A percentile compares a stretch with the other conserved stretches of the same genome.
These are phyloP conservation scores for Druceiella hillmani DNA, from an alignment of 2,888 invertebrate species.

Conservation along the genomic window DNA sequence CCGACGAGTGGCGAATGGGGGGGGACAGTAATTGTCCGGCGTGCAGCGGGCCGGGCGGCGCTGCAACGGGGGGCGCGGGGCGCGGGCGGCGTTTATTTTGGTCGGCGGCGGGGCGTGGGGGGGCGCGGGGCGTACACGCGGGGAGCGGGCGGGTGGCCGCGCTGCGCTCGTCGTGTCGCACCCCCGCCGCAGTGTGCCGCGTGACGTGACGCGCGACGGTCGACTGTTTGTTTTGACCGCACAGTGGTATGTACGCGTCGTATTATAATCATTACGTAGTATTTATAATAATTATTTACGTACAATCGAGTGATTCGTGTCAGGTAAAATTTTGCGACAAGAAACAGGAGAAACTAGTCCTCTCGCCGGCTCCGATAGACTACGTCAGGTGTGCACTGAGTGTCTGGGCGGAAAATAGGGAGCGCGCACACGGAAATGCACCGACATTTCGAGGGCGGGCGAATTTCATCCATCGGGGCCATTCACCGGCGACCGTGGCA, in stretches of 20 bases:
- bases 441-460: too few species aligned
- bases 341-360: too few species aligned
- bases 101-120: constrained; percentile 27
- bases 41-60: constrained; percentile 27
- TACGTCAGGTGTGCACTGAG: neutral
- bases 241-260: too few species aligned
- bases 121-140: constrained; percentile 29
- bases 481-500: too few species aligned
- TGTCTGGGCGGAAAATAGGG: constrained; percentile 32
- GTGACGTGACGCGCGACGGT: constrained; percentile 37
- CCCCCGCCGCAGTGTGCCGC: constrained; percentile 47
- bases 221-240: too few species aligned
- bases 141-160: constrained; percentile 44
- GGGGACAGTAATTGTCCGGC: constrained; percentile 28
- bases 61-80: constrained; percentile 13
- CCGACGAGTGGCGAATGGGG: constrained; percentile 8
- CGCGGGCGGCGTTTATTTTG: constrained; percentile 42
- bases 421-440: too few species aligned
- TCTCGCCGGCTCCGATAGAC: neutral
- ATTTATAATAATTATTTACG: too few species aligned
- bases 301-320: too few species aligned
- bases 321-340: too few species aligned
- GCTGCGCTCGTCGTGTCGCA: constrained; percentile 45
- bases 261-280: too few species aligned
- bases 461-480: too few species aligned